Base-by-base conservation (phyloP, 2,113 vertebrate genomes). In the Dicentrarchus labrax region DNA sequence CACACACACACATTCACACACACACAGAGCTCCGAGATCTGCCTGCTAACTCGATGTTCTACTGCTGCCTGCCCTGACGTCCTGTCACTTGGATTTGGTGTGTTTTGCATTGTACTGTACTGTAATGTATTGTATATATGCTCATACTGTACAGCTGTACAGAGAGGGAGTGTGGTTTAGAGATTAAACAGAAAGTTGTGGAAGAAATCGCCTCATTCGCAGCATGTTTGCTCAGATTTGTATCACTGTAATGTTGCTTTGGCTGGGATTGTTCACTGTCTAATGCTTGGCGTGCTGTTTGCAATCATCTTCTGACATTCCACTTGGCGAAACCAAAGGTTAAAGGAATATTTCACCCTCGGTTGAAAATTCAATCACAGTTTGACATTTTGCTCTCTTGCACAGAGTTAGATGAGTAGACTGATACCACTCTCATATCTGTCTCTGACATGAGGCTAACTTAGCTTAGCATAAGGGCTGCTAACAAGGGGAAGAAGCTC, bases 121-220 rank as follows among this genome's bases (percentile, higher is more conserved):
- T 88, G 86, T 81, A 80, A 16, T 78, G 76, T 92, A 82, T 51
- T 88, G 83, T 90, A 90, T 77, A 87, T 86, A 90, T 78, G 77
- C 88, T 85, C 60, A 83, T 69, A 72, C 66, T 91, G 88, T 91
- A 91, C 83, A 90, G 86, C 78, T 92, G 91, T 92, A 93, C 82
- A 89, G 84, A 90, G 80, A 67, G 72, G 67, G 83, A 41, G 77
- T 67, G 74, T 53, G 80, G 22, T 78, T 9, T 56, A 61, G 48
- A 65, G 38, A 17, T 17, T 19, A 4, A 2, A 48, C 6, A 3
- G 17, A 59, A 65, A 47, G 43, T 30, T 60, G 56, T 36, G 67
- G 69, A 69, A 39, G 50, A 62, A 73, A 50, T 69, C 2, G 12
- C 66, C 72, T 85, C 69, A 76, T 78, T 41, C 5, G 39, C 69